Percentiles rank a stretch among this genome's conserved stretches.
These are phyloP conservation scores for Leucopsar rothschildi DNA, from an alignment of 2,113 vertebrate species.

Conservation along the genomic window DNA sequence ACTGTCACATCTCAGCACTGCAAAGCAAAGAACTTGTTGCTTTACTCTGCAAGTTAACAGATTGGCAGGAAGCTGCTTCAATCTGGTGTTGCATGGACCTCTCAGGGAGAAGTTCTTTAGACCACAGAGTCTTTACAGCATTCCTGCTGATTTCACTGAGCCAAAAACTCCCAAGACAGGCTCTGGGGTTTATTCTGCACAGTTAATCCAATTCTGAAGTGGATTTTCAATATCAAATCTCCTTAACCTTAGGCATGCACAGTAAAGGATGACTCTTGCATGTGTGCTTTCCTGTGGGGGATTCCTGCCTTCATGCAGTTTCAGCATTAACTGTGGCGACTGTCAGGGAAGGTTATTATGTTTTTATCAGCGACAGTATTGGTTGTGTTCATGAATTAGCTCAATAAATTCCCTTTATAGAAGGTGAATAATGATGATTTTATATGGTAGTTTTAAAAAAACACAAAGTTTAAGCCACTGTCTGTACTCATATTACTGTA, in stretches of 20 bases:
- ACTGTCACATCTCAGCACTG: not conserved
- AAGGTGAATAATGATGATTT: not conserved
- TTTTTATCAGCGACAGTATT: not conserved
- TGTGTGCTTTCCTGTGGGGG: not conserved
- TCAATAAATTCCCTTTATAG: not conserved
- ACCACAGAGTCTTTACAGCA: not conserved
- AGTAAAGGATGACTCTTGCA: not conserved
- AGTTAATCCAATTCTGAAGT: conserved; percentile 54
- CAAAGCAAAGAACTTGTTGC: not conserved
- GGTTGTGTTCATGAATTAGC: not conserved
- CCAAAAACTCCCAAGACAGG: not conserved
- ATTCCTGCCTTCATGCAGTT: not conserved
- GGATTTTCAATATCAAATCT: conserved; percentile 59
- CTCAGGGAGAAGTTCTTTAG: not conserved
- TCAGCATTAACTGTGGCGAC: not conserved
- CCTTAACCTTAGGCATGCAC: conserved; percentile 36
- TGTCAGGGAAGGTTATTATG: not conserved
- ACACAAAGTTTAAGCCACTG: not conserved
- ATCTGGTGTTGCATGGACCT: not conserved
- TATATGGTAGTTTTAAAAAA: not conserved
- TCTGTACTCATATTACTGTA: not conserved
- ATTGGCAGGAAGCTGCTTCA: not conserved
- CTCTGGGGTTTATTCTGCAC: not conserved
- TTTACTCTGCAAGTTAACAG: not conserved
- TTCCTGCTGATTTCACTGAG: not conserved